Conservation (phyloP, 2,888 invertebrate genomes). For the Muschampia plurimacula region DNA sequence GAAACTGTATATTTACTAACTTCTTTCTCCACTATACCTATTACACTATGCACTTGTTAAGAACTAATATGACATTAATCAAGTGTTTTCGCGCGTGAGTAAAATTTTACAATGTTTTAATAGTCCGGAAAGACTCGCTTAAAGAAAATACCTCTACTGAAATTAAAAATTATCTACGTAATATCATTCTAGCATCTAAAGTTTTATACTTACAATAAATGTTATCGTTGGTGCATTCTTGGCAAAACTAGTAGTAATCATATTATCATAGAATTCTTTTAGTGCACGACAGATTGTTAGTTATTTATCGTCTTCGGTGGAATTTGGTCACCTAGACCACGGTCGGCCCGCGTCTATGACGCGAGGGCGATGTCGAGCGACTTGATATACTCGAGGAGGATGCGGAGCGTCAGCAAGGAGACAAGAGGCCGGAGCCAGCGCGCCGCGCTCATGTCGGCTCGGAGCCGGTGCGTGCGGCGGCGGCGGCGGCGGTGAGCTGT, state of each 20-base stretch:
- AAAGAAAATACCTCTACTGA: neutral
- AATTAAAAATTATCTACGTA: slow-evolving; percentile 1
- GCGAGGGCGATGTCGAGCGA: slow-evolving; percentile 63
- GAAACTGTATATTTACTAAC: too few relatives aligned
- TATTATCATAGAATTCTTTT: slow-evolving; percentile 42
- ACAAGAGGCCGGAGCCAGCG: slow-evolving; percentile 65
- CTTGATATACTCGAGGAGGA: slow-evolving; percentile 75
- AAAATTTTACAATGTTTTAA: neutral
- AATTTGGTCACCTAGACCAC: slow-evolving; percentile 34
- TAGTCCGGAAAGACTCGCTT: neutral
- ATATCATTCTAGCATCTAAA: slow-evolving; percentile 24
- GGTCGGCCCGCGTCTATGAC: slow-evolving; percentile 46
- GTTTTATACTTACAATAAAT: slow-evolving; percentile 64
- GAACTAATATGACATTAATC: neutral
- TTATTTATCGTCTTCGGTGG: slow-evolving; percentile 56
- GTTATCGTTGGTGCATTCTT: slow-evolving; percentile 61
- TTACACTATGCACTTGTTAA: neutral
- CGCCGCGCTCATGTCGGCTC: slow-evolving; percentile 56
- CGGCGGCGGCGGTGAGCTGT: slow-evolving; percentile 50
- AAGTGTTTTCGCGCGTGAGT: neutral
- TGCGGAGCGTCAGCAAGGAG: slow-evolving; percentile 71
- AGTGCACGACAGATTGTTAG: slow-evolving; percentile 53
- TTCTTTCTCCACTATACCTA: neutral
- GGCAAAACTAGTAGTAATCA: slow-evolving; percentile 51
- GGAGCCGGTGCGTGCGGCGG: slow-evolving; percentile 41